Evolutionary conservation across 2,797 vertebrate genomes (phyloP), one percentile per base, ranked within the genome.

Genomic region (Discoglossus pictus): DNA sequence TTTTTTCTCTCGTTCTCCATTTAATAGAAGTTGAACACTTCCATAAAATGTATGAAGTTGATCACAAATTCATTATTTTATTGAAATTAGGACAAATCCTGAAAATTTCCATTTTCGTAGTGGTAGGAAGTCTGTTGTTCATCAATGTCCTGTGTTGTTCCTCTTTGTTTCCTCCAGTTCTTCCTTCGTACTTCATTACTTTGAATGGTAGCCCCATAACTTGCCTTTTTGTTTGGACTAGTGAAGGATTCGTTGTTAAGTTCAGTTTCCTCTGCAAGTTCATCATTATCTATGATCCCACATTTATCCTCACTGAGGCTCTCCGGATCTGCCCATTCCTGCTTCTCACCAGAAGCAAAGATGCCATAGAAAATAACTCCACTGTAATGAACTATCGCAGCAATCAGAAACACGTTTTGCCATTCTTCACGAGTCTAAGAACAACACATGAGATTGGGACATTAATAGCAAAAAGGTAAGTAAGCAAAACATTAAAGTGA

Each of bases 321-420:
- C 82, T 98, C 97, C 0, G 96, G 97, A 51, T 98, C 91, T 12
- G 97, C 97, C 97, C 96, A 99, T 10, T 93, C 92, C 82, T 99
- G 97, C 74, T 98, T 92, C 76, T 99, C 97, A 24, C 97, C 97
- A 2, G 97, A 99, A n/a, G 97, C 97, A 77, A 99, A 99, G 82
- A 97, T 89, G 36, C 89, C 97, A 0, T 99, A 99, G 87, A 99
- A 99, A 84, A 99, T 85, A 66, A 99, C 96, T 0, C 97, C 97
- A 2, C 92, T 86, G 86, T 98, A 99, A 77, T 99, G 97, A 66
- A 99, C 97, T 77, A 97, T 88, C 48, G 97, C 86, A 0, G 97
- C 97, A 6, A 99, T 99, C 71, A 99, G 68, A 65, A 99, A 99
- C 68, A 99, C 96, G 0, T 98, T 88, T 86, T 99, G 97, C 97